A percentile compares a stretch with the other conserved stretches of the same genome.
These are phyloP conservation scores for Sebastes dallii DNA, from an alignment of 2,797 vertebrate genomes.

Conservation along the genomic window DNA sequence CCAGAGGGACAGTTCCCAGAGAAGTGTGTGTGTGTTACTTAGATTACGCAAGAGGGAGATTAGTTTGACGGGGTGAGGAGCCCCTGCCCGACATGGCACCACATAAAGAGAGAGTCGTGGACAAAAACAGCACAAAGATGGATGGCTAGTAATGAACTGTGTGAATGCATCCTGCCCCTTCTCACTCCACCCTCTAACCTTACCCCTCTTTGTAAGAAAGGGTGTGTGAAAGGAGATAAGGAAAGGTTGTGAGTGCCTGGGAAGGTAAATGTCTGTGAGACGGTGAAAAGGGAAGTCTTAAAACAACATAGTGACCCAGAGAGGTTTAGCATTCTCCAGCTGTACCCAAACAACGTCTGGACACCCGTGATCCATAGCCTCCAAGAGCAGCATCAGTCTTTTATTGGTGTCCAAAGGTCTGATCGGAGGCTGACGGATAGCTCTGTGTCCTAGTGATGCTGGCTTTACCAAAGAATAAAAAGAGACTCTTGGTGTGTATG, in stretches of 20 bases:
- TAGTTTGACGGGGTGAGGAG: constrained; percentile 58
- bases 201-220: constrained; percentile 31
- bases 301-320: constrained; percentile 28
- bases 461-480: constrained; percentile 8
- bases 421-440: constrained; percentile 24
- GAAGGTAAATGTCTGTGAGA: constrained; percentile 35
- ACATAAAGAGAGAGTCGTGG: constrained; percentile 52
- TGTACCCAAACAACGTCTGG: constrained; percentile 23
- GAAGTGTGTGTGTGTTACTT: constrained; percentile 34
- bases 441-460: neutral
- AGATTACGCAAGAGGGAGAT: constrained; percentile 54
- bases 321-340: constrained; percentile 40
- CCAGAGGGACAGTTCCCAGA: constrained; percentile 53
- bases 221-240: constrained; percentile 56
- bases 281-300: constrained; percentile 25
- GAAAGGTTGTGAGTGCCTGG: constrained; percentile 25
- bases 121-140: constrained; percentile 59
- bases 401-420: constrained; percentile 41
- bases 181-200: constrained; percentile 27
- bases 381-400: constrained; percentile 25
- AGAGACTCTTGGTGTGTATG: neutral
- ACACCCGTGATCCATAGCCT: constrained; percentile 47
- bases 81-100: constrained; percentile 50
- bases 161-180: constrained; percentile 55
- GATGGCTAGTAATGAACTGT: constrained; percentile 63